phyloP scores from a whole-genome alignment of 2,797 vertebrate species.

The Mus spretus region DNA sequence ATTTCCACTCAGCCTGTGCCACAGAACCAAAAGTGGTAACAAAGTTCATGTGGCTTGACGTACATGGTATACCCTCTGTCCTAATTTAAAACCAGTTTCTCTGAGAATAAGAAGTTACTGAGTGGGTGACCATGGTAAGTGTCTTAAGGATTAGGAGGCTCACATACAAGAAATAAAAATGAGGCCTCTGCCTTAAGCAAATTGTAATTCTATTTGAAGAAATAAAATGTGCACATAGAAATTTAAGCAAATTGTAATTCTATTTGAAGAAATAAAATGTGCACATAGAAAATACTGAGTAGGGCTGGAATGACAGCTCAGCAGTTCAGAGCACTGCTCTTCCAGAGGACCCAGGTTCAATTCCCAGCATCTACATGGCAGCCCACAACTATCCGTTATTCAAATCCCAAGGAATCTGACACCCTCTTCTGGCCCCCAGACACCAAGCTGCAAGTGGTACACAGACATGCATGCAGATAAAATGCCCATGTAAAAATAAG shows the following conservation, averaged over 20 bases:
- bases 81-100: not conserved
- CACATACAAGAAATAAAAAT: not conserved
- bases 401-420: not conserved
- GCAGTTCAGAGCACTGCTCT: not conserved
- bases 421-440: not conserved
- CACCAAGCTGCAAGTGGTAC: not conserved
- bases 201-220: not conserved
- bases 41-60: not conserved
- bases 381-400: not conserved
- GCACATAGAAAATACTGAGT: not conserved
- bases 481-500: not conserved
- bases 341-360: not conserved
- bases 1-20: not conserved
- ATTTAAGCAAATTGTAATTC: not conserved
- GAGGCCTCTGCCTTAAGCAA: not conserved
- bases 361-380: not conserved
- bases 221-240: not conserved
- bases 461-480: not conserved
- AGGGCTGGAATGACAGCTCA: too few relatives aligned
- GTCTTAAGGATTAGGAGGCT: not conserved
- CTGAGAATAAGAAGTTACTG: not conserved
- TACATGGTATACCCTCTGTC: not conserved
- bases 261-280: not conserved
- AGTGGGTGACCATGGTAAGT: not conserved
- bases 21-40: not conserved